phyloP scores from a whole-genome alignment of 2,113 vertebrate species.

The Ochotona curzoniae region DNA sequence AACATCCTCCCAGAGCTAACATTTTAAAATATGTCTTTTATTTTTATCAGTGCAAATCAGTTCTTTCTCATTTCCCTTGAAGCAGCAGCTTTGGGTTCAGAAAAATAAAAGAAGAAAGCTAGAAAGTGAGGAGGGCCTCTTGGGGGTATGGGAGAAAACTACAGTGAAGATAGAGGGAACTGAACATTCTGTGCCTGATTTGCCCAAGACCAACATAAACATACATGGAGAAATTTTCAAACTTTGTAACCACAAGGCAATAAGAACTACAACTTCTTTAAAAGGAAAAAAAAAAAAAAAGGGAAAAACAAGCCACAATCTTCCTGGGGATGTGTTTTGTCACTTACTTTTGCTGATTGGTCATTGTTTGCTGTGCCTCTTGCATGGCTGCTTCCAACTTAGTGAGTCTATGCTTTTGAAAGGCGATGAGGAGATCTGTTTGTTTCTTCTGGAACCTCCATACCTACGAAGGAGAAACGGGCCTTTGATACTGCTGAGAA shows the following conservation, averaged over 20 bases:
- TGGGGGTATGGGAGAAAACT: slow-evolving; percentile 35
- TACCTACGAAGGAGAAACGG: slow-evolving; percentile 84
- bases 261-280: neutral
- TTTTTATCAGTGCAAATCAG: slow-evolving; percentile 50
- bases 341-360: slow-evolving; percentile 81
- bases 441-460: slow-evolving; percentile 90
- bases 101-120: slow-evolving; percentile 11
- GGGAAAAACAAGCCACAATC: slow-evolving; percentile 18
- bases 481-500: slow-evolving; percentile 43
- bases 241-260: slow-evolving; percentile 40
- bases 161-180: slow-evolving; percentile 10
- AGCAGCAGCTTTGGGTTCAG: slow-evolving; percentile 5
- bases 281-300: slow-evolving; percentile 42
- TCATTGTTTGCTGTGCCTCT: slow-evolving; percentile 85
- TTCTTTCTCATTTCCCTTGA: slow-evolving; percentile 20
- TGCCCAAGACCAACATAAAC: slow-evolving; percentile 42
- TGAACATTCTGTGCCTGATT: slow-evolving; percentile 35
- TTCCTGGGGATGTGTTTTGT: neutral
- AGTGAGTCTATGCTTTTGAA: slow-evolving; percentile 87
- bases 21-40: slow-evolving; percentile 43
- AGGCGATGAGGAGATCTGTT: slow-evolving; percentile 86
- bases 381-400: slow-evolving; percentile 88
- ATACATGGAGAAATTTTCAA: neutral
- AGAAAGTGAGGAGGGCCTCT: neutral
- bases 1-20: slow-evolving; percentile 2